Evolutionary conservation across 2,797 vertebrate genomes (phyloP).

Genomic region (Varecia variegata): DNA sequence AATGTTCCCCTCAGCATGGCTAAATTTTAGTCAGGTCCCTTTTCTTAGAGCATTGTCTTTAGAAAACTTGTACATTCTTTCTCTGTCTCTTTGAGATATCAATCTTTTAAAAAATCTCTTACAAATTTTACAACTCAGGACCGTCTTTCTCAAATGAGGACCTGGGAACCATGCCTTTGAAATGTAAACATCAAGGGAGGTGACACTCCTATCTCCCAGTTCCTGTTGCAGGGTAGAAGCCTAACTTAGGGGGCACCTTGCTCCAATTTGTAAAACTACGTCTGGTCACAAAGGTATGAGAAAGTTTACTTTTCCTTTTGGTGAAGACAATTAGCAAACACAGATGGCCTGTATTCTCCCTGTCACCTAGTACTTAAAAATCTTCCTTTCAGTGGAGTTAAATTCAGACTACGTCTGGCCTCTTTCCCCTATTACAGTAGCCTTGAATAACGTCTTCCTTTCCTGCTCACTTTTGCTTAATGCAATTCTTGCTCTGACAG

Average conservation of each 20-base stretch:
- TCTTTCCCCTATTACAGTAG: neutral
- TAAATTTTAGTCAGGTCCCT: neutral
- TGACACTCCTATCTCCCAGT: neutral
- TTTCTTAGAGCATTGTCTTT: neutral
- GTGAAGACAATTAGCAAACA: neutral
- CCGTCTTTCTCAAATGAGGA: neutral
- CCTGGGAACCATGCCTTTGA: neutral
- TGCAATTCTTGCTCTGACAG: neutral
- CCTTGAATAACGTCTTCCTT: neutral
- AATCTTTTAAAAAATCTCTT: neutral
- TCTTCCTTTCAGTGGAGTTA: too few relatives aligned
- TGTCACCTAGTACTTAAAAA: neutral
- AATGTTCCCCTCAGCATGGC: fast-evolving
- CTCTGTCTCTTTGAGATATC: neutral
- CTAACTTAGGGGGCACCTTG: neutral
- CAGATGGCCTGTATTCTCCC: too few relatives aligned
- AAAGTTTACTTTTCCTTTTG: neutral
- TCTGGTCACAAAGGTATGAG: neutral
- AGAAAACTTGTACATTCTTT: neutral
- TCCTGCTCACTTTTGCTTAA: neutral
- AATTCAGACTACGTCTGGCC: neutral
- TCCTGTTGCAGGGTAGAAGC: neutral
- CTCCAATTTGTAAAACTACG: neutral
- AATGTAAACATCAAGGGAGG: neutral
- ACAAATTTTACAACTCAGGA: neutral